Base-by-base conservation (phyloP, 1,140 invertebrate species). In the Drosophila punjabiensis region DNA sequence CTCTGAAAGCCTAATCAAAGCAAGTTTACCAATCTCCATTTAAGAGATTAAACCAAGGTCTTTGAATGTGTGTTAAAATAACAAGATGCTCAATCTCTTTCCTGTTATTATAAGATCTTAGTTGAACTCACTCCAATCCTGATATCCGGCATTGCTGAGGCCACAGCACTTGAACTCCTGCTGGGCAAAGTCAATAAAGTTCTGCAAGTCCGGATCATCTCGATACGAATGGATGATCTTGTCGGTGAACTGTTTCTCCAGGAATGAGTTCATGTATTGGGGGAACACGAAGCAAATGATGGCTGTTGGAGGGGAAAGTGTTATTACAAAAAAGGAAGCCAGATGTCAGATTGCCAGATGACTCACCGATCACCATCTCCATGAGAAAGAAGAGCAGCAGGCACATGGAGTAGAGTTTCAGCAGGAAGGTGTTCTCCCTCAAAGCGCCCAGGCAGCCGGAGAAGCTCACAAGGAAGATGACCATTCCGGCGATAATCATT, bases 121-220 rank as follows among this genome's bases (percentile, higher is more conserved):
- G 13, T 28, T 11, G 9, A 33, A 64, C 68, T 70, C 18, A 70
- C 94, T 94, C 98, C 98, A 99, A 94, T 98, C 98, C 94, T 97
- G 96, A 93, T 98, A 98, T 8, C 98, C 97, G 81, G 97, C 96
- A 71, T 97, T 96, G 52, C 97, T 98, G 1, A 99, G 94, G 14
- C 98, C 98, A 93, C 98, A 99, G 91, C 98, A 99, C 79, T 96
- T 95, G 85, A 98, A 98, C 96, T 98, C 96, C 94, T 97, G 96
- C 93, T 99, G 98, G 18, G 97, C 96, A 94, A 98, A 98, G 93
- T 99, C 98, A 74, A 99, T 98, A 69, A 98, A 96, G 94, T 98
- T 98, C 93, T 98, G 97, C 52, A 98, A 94, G 94, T 99, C 98
- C 13, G 96, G 95, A 94, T 98, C 97, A 92, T 99, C 98, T 61